phyloP scores from a whole-genome alignment of 2,888 invertebrate genomes.

The Cordylochernes scorpioides region DNA sequence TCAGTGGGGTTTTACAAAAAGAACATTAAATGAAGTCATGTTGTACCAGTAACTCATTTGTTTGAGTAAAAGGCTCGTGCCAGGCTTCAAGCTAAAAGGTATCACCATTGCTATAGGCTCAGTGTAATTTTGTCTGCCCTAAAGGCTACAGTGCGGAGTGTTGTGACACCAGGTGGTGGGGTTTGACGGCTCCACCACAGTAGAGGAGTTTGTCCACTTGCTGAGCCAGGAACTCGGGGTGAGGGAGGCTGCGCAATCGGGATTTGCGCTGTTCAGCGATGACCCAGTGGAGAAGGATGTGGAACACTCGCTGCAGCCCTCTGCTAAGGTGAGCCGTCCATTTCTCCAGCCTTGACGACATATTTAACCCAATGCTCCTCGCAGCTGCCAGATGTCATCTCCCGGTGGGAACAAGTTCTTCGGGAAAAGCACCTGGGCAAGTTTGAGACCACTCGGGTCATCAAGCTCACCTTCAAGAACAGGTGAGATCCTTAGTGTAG shows the following conservation, averaged over 20 bases:
- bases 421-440: slow-evolving; percentile 77
- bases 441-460: slow-evolving; percentile 73
- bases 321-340: slow-evolving; percentile 22
- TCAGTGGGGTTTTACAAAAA: too few relatives aligned
- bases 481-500: slow-evolving; percentile 4
- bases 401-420: slow-evolving; percentile 83
- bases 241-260: slow-evolving; percentile 53
- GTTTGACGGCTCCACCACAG: slow-evolving; percentile 89
- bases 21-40: too few relatives aligned
- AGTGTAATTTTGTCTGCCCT: too few relatives aligned
- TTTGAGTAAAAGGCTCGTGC: too few relatives aligned
- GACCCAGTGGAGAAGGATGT: slow-evolving; percentile 80
- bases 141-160: too few relatives aligned
- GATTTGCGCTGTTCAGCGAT: slow-evolving; percentile 81
- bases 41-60: too few relatives aligned
- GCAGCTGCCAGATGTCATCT: slow-evolving; percentile 69
- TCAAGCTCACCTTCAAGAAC: slow-evolving; percentile 67
- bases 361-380: not conserved
- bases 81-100: too few relatives aligned
- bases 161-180: slow-evolving; percentile 38
- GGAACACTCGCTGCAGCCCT: slow-evolving; percentile 33
- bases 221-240: slow-evolving; percentile 73
- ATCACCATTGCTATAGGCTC: too few relatives aligned
- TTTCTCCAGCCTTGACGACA: not conserved
- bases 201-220: slow-evolving; percentile 72